Conservation (phyloP, 2,113 vertebrate species). For the Prietella phreatophila region DNA sequence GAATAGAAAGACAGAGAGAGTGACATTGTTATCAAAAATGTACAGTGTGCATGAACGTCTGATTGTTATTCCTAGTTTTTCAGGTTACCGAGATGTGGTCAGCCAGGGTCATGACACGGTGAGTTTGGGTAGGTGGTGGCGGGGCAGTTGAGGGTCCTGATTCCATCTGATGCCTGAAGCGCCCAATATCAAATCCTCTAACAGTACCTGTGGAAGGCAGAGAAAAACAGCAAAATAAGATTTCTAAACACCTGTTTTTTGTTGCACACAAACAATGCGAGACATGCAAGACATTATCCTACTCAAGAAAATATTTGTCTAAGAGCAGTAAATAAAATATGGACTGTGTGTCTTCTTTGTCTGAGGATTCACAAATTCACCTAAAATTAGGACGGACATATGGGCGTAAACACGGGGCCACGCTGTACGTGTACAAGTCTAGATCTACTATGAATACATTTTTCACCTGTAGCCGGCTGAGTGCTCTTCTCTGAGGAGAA, state of each 20-base stretch:
- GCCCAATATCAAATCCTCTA: slow-evolving; percentile 80
- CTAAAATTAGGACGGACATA: not conserved
- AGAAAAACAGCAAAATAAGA: not conserved
- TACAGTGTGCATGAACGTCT: not conserved
- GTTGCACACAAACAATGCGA: not conserved
- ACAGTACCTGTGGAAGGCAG: slow-evolving; percentile 68
- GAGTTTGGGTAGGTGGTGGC: slow-evolving; percentile 80
- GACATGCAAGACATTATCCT: not conserved
- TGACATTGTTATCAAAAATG: not conserved
- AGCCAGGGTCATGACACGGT: slow-evolving; percentile 92
- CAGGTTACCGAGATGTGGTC: slow-evolving; percentile 93
- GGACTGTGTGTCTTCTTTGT: not conserved
- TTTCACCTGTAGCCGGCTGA: slow-evolving; percentile 80
- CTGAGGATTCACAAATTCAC: not conserved
- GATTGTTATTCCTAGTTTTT: not conserved
- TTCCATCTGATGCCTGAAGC: slow-evolving; percentile 75
- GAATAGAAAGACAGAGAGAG: not conserved
- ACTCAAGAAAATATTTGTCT: not conserved
- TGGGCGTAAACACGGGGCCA: not conserved
- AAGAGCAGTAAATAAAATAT: not conserved
- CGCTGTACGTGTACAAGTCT: not conserved
- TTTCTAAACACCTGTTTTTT: not conserved
- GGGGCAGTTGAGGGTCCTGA: slow-evolving; percentile 70
- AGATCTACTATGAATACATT: not conserved
- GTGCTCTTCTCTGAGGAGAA: slow-evolving; percentile 77